Conservation (phyloP, 1,140 invertebrate genomes). For the Bombus fervidus region DNA sequence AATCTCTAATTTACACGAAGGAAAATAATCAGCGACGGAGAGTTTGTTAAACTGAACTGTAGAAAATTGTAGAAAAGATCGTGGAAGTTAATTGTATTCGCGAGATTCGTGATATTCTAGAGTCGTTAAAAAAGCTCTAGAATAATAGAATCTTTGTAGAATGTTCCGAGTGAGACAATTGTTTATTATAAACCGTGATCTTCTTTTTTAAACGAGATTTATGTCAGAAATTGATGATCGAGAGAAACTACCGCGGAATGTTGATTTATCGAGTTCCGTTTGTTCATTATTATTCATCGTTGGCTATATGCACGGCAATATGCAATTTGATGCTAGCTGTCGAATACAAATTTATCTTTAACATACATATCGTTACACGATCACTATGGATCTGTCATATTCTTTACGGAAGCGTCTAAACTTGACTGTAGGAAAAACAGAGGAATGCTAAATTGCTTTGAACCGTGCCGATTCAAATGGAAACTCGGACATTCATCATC, state of each 20-base stretch:
- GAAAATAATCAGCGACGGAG: no score
- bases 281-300: constrained; percentile 37
- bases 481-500: not conserved
- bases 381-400: constrained; percentile 22
- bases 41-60: no score
- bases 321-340: constrained; percentile 9
- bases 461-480: not conserved
- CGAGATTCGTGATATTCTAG: no score
- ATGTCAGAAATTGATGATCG: not conserved
- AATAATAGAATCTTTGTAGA: no score
- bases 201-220: not conserved
- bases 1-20: no score
- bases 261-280: constrained; percentile 37
- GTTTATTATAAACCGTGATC: not conserved
- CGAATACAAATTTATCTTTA: constrained; percentile 23
- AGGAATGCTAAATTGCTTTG: not conserved
- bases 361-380: not conserved
- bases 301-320: constrained; percentile 17
- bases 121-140: not conserved
- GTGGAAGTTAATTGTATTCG: no score
- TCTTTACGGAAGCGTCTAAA: constrained; percentile 28
- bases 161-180: not conserved
- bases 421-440: not conserved
- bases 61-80: no score
- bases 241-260: not conserved